Conservation (phyloP, 1,140 invertebrate genomes). For the Drosophila nebulosa region DNA sequence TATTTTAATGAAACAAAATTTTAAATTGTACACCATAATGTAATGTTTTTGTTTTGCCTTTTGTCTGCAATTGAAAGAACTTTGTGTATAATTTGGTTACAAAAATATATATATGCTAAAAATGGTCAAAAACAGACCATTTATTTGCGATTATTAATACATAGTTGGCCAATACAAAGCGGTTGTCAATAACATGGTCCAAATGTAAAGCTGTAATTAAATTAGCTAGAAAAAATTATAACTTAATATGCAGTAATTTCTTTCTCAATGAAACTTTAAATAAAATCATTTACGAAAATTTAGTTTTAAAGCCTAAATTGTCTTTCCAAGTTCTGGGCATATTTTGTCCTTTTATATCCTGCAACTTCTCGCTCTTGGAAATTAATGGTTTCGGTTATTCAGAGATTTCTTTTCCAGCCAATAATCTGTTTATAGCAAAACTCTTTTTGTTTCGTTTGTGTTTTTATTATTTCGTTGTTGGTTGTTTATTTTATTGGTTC, state of each 20-base stretch:
- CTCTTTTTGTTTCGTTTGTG: conserved; percentile 17
- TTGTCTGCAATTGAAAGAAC: neutral
- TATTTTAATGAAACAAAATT: neutral
- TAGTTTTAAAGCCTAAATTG: no score
- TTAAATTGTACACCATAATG: neutral
- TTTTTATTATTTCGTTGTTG: conserved; percentile 26
- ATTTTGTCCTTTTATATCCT: no score
- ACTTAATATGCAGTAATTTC: no score
- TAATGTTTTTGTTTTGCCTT: neutral
- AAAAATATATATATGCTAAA: neutral
- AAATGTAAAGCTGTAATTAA: no score
- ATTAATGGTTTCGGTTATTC: no score
- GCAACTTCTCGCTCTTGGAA: neutral
- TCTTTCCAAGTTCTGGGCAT: no score
- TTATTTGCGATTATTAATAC: neutral
- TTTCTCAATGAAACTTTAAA: no score
- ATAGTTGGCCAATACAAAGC: neutral
- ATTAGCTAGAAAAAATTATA: no score
- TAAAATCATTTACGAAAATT: no score
- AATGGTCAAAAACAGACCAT: neutral
- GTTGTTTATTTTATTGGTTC: conserved; percentile 25
- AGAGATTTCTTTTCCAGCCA: neutral
- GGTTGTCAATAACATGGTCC: no score
- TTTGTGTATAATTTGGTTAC: neutral
- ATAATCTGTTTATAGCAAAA: neutral